Evolutionary conservation across 2,797 vertebrate genomes (phyloP).

Genomic region (Silurus lanzhouensis): DNA sequence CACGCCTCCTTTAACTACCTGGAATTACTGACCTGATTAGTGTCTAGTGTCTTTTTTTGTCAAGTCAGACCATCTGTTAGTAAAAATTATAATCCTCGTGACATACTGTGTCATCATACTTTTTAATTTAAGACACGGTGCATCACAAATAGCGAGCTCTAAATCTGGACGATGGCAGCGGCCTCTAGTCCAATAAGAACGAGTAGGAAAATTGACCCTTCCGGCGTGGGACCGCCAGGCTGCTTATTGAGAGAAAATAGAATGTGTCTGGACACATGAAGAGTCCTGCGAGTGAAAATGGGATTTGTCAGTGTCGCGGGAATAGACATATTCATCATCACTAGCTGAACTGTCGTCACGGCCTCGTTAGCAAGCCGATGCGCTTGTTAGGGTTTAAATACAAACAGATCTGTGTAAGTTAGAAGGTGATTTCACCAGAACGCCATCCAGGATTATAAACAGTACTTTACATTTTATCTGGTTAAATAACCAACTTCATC

Average conservation of each 20-base stretch:
- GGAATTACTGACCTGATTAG: neutral
- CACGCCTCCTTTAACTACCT: neutral
- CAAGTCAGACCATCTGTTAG: neutral
- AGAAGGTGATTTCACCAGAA: conserved; percentile 25
- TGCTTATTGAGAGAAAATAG: conserved; percentile 54
- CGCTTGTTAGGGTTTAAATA: conserved; percentile 38
- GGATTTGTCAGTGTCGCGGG: conserved; percentile 56
- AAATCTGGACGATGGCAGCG: conserved; percentile 23
- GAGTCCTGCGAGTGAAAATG: conserved; percentile 50
- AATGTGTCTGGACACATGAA: conserved; percentile 56
- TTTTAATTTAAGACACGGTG: neutral
- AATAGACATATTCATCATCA: conserved; percentile 58
- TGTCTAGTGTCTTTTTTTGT: neutral
- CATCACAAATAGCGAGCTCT: neutral
- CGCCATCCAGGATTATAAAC: conserved; percentile 28
- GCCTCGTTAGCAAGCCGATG: conserved; percentile 35
- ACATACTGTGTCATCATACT: neutral
- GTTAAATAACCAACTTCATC: neutral
- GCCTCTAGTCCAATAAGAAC: neutral
- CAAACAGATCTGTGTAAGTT: conserved; percentile 24
- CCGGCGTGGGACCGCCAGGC: conserved; percentile 32
- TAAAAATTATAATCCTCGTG: neutral
- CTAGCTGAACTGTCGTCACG: conserved; percentile 43
- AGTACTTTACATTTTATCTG: conserved; percentile 27
- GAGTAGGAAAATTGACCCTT: conserved; percentile 28